phyloP scores from a whole-genome alignment of 2,113 vertebrate genomes.

The Ifrita kowaldi region DNA sequence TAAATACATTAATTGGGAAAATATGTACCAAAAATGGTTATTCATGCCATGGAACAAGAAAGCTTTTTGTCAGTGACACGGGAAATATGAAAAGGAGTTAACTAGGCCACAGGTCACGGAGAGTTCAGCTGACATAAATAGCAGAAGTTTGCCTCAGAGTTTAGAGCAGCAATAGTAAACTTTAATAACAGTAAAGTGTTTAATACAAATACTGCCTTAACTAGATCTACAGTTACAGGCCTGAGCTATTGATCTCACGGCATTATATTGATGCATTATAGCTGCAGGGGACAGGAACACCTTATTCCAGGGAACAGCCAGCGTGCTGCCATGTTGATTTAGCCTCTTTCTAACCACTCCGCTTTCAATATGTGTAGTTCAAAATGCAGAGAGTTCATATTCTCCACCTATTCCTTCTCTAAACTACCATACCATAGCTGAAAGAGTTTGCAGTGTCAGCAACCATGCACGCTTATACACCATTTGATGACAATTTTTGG shows the following conservation, averaged over 20 bases:
- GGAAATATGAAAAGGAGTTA: constrained; percentile 1
- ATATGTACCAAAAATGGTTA: neutral
- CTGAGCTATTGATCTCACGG: neutral
- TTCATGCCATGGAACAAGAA: neutral
- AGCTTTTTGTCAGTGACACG: neutral
- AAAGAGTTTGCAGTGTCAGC: neutral
- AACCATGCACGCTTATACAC: neutral
- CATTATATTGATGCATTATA: neutral
- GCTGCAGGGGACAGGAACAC: neutral
- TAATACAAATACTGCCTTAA: constrained; percentile 5
- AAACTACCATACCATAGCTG: neutral
- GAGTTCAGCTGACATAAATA: constrained; percentile 32
- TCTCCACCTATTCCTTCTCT: neutral
- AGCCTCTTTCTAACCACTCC: neutral
- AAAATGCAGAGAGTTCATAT: neutral
- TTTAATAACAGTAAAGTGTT: constrained; percentile 9
- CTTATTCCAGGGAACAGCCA: neutral
- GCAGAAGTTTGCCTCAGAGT: neutral
- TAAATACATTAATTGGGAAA: neutral
- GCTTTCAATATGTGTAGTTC: neutral
- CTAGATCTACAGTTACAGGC: neutral
- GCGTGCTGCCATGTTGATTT: neutral
- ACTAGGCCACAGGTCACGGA: neutral
- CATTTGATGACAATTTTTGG: neutral
- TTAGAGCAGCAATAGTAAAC: neutral